Evolutionary conservation across 2,797 vertebrate genomes (phyloP).

Genomic region (Hypotaenidia philippensis): DNA sequence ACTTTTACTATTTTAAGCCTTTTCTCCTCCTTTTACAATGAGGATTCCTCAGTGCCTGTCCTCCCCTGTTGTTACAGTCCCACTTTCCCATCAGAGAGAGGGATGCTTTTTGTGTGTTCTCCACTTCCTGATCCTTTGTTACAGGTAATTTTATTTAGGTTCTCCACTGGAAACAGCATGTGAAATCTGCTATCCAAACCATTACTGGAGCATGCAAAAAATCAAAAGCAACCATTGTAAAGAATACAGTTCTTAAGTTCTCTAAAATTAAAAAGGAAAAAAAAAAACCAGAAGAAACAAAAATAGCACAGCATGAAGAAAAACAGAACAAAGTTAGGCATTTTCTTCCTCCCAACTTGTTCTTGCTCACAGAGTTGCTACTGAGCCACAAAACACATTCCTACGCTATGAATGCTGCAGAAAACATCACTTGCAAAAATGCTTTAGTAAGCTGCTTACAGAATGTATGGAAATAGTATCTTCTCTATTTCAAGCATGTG

Average conservation of each 20-base stretch:
- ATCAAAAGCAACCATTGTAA: not conserved
- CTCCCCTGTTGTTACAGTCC: not conserved
- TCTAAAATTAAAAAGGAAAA: not conserved
- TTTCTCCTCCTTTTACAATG: not conserved
- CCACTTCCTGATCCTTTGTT: not conserved
- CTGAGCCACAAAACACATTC: conserved; percentile 15
- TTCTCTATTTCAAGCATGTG: not conserved
- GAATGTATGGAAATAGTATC: conserved; percentile 4
- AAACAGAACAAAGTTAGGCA: not conserved
- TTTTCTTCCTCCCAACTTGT: not conserved
- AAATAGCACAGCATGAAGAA: not conserved
- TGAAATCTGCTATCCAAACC: not conserved
- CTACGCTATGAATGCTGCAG: not conserved
- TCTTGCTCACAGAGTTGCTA: not conserved
- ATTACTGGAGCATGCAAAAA: not conserved
- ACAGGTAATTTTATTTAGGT: not conserved
- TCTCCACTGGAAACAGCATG: not conserved
- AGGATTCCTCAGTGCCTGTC: not conserved
- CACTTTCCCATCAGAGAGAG: not conserved
- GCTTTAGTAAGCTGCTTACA: not conserved
- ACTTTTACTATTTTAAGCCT: not conserved
- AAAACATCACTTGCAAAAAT: conserved; percentile 21
- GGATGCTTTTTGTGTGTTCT: not conserved
- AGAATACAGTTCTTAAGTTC: not conserved
- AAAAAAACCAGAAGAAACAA: not conserved